A percentile compares a stretch with the other conserved stretches of the same genome.
Conservation (phyloP, 2,888 invertebrate species). For the Epistrophe eligans region DNA sequence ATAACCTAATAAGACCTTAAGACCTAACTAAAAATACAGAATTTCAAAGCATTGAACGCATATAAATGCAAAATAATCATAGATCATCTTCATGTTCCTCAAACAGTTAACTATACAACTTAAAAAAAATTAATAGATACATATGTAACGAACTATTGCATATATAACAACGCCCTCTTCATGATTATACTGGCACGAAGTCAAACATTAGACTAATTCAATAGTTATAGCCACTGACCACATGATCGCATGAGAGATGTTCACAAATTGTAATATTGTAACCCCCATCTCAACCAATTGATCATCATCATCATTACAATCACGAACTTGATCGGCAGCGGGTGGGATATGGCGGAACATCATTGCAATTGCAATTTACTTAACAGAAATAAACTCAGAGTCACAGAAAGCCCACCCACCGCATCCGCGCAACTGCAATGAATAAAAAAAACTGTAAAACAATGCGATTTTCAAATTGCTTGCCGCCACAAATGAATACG, state of each 20-base stretch:
- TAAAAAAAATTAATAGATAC: background rate
- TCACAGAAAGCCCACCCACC: constrained; percentile 35
- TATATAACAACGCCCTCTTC: background rate
- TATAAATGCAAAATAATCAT: too few species aligned
- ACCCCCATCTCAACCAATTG: constrained; percentile 39
- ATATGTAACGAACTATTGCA: background rate
- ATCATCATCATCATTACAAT: constrained; percentile 65
- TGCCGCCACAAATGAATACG: constrained; percentile 57
- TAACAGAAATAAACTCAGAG: constrained; percentile 7
- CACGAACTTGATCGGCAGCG: constrained; percentile 38
- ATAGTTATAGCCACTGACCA: constrained; percentile 22
- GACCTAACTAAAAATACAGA: too few species aligned
- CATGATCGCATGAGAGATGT: constrained; percentile 1
- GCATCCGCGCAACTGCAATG: background rate
- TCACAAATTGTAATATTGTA: constrained; percentile 22
- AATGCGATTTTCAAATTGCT: constrained; percentile 40
- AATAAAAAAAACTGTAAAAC: background rate
- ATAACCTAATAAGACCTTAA: too few species aligned
- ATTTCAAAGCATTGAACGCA: too few species aligned
- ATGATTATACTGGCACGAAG: constrained; percentile 51
- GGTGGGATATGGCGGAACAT: constrained; percentile 27
- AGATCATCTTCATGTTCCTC: background rate
- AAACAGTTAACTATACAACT: background rate
- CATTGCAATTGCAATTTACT: constrained; percentile 63
- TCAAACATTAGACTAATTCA: constrained; percentile 52